These are phyloP conservation scores for Zaprionus africanus DNA, from an alignment of 1,140 invertebrate species.

Conservation along the genomic window DNA sequence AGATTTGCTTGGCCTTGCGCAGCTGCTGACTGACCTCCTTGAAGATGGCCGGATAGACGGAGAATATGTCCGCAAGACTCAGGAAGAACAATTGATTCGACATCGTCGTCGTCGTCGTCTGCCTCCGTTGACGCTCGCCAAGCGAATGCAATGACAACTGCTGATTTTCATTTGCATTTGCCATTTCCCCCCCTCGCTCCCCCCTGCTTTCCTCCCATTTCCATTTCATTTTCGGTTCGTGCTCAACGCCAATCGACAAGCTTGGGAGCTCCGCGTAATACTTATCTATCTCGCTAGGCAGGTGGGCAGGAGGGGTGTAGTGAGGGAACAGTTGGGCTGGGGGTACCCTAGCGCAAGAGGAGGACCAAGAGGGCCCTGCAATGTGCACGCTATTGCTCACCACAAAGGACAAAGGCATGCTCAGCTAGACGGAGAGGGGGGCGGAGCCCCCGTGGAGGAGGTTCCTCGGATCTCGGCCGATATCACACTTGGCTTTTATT, in stretches of 20 bases:
- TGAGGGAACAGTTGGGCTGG: not conserved
- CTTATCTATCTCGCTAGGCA: conserved; percentile 63
- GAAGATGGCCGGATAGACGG: conserved; percentile 82
- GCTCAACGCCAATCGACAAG: conserved; percentile 76
- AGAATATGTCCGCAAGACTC: conserved; percentile 83
- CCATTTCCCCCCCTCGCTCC: conserved; percentile 55
- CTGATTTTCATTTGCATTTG: conserved; percentile 72
- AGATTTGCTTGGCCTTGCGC: conserved; percentile 79
- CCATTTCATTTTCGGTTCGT: conserved; percentile 61
- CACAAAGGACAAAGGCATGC: conserved; percentile 75
- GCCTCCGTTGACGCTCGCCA: conserved; percentile 20
- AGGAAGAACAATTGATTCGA: conserved; percentile 81
- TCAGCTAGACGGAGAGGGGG: not conserved
- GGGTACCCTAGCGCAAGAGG: not conserved
- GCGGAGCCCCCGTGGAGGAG: no score
- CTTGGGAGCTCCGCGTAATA: conserved; percentile 64
- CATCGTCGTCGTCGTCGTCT: conserved; percentile 67
- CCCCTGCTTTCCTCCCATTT: conserved; percentile 55
- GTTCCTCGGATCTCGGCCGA: conserved; percentile 53
- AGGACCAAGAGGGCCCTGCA: conserved; percentile 33
- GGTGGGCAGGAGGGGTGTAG: not conserved
- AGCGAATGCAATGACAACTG: conserved; percentile 72
- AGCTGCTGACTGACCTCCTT: conserved; percentile 68
- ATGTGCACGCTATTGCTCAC: conserved; percentile 67
- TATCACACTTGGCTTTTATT: conserved; percentile 83